These are phyloP conservation scores for Aptenodytes patagonicus DNA, from an alignment of 2,113 vertebrate species.

Conservation along the genomic window DNA sequence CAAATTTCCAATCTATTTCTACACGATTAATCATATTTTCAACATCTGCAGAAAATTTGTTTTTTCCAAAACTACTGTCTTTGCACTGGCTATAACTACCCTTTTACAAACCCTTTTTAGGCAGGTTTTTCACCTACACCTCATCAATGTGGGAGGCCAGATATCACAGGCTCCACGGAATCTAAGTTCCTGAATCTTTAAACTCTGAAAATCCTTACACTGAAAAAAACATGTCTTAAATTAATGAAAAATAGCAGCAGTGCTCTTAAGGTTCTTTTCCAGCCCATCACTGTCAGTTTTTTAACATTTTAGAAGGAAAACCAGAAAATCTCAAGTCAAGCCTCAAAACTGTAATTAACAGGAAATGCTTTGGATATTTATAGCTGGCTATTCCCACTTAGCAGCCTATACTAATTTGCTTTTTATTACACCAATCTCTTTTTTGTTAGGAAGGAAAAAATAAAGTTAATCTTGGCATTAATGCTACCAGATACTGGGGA, in stretches of 20 bases:
- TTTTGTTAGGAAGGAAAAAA: not conserved
- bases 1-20: constrained; percentile 5
- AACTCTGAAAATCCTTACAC: not conserved
- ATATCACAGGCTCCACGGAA: not conserved
- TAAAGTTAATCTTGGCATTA: not conserved
- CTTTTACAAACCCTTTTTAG: not conserved
- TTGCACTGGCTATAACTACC: not conserved
- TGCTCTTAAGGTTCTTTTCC: not conserved
- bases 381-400: not conserved
- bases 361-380: not conserved
- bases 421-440: constrained; percentile 1
- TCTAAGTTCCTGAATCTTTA: not conserved
- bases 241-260: not conserved
- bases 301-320: not conserved
- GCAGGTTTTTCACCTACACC: not conserved
- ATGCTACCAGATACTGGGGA: not conserved
- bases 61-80: not conserved
- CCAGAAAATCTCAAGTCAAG: not conserved
- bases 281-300: not conserved
- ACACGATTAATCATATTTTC: constrained; percentile 11
- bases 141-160: not conserved
- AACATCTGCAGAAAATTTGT: not conserved
- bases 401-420: constrained; percentile 5
- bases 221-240: not conserved
- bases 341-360: constrained; percentile 4